Percentiles rank a stretch among this genome's conserved stretches.
These are phyloP conservation scores for Theretra japonica DNA, from an alignment of 2,888 invertebrate species.

Conservation along the genomic window DNA sequence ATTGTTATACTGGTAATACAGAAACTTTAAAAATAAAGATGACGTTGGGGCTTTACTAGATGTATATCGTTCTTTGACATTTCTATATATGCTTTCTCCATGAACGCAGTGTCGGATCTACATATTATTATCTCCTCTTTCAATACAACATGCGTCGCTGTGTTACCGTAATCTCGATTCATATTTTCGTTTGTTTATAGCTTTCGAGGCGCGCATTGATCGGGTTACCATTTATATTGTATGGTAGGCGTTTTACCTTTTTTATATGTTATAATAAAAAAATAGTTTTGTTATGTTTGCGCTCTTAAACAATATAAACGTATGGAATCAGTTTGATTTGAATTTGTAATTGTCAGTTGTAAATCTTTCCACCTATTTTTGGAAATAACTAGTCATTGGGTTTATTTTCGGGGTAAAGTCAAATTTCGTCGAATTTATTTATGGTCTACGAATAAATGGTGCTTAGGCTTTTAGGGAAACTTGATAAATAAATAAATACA, in stretches of 20 bases:
- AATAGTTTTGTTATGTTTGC: background rate
- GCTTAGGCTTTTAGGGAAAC: no score
- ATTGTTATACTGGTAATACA: no score
- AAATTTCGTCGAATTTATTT: background rate
- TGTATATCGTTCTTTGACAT: no score
- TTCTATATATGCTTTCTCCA: background rate
- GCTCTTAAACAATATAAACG: background rate
- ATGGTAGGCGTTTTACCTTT: constrained; percentile 48
- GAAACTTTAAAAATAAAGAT: no score
- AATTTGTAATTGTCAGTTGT: background rate
- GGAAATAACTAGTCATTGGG: background rate
- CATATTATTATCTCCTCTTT: background rate
- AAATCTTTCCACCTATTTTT: background rate
- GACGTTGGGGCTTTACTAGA: no score
- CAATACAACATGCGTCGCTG: constrained; percentile 48
- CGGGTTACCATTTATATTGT: constrained; percentile 57
- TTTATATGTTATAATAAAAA: constrained; percentile 11
- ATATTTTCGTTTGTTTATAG: constrained; percentile 76
- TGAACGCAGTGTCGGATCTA: constrained; percentile 2
- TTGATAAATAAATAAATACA: no score
- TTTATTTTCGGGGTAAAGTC: background rate
- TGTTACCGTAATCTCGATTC: constrained; percentile 69
- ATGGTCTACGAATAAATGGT: background rate
- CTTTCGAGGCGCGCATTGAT: constrained; percentile 60
- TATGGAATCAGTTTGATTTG: background rate